These are phyloP conservation scores for Pammene fasciana DNA, from an alignment of 2,888 invertebrate genomes.

Conservation along the genomic window DNA sequence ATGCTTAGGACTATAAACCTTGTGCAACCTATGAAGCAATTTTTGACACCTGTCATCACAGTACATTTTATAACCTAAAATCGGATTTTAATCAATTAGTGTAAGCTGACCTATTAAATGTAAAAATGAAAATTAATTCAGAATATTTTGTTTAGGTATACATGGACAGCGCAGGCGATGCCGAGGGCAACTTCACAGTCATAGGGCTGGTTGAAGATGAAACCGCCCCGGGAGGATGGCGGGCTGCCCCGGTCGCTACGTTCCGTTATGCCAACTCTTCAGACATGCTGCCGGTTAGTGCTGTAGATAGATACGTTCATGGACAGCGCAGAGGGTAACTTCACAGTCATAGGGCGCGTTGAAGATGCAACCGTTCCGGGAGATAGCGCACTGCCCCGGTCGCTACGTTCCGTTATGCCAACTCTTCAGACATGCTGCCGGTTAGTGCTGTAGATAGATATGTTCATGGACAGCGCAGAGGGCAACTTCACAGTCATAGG, in stretches of 20 bases:
- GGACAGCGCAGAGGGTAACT: slow-evolving; percentile 94
- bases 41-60: no score
- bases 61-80: no score
- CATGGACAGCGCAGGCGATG: slow-evolving; percentile 88
- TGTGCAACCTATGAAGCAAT: no score
- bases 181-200: slow-evolving; percentile 95
- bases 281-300: slow-evolving; percentile 84
- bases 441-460: slow-evolving; percentile 70
- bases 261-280: slow-evolving; percentile 86
- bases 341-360: slow-evolving; percentile 91
- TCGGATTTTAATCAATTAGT: no score
- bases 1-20: no score
- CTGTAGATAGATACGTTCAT: slow-evolving; percentile 81
- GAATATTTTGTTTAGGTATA: slow-evolving; percentile 81
- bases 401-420: slow-evolving; percentile 88
- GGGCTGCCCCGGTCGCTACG: slow-evolving; percentile 90
- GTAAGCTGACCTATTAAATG: no score
- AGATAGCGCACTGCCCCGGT: slow-evolving; percentile 90
- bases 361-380: slow-evolving; percentile 83
- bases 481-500: slow-evolving; percentile 95
- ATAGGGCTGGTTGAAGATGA: slow-evolving; percentile 88
- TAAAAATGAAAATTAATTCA: no score
- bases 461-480: slow-evolving; percentile 93
- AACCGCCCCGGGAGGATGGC: slow-evolving; percentile 84
- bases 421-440: slow-evolving; percentile 82